These are phyloP conservation scores for Yponomeuta sedellus DNA, from an alignment of 2,888 invertebrate species.

Conservation along the genomic window DNA sequence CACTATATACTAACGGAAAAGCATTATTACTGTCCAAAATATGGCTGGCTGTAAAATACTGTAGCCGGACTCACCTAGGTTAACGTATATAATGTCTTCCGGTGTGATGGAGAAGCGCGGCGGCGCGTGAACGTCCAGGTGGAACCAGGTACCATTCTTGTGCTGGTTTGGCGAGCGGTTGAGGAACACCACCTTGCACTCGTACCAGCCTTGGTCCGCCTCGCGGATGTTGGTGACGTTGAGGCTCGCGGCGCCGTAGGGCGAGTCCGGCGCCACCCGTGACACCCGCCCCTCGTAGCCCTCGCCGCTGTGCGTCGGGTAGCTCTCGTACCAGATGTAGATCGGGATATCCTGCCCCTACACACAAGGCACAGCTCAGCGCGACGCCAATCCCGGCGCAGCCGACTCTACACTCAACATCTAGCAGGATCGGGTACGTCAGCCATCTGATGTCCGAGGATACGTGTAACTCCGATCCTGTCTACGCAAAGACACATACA, in stretches of 20 bases:
- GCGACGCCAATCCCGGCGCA: not conserved
- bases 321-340: constrained; percentile 98
- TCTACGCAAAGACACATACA: constrained; percentile 33
- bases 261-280: constrained; percentile 90
- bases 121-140: constrained; percentile 97
- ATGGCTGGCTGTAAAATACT: no score
- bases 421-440: not conserved
- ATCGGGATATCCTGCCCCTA: constrained; percentile 97
- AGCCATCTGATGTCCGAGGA: not conserved
- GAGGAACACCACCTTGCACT: constrained; percentile 96
- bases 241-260: constrained; percentile 94
- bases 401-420: not conserved
- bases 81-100: constrained; percentile 97
- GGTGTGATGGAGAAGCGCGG: constrained; percentile 97
- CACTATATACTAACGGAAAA: no score
- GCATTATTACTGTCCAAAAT: no score
- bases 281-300: constrained; percentile 95
- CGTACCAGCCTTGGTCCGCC: constrained; percentile 96
- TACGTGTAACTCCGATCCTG: constrained; percentile 31
- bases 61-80: constrained; percentile 74
- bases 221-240: constrained; percentile 96
- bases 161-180: constrained; percentile 94
- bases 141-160: constrained; percentile 98
- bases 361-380: constrained; percentile 36
- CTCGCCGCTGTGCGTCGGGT: constrained; percentile 96